Evolutionary conservation across 2,797 vertebrate species (phyloP).

Genomic region (Alauda arvensis): DNA sequence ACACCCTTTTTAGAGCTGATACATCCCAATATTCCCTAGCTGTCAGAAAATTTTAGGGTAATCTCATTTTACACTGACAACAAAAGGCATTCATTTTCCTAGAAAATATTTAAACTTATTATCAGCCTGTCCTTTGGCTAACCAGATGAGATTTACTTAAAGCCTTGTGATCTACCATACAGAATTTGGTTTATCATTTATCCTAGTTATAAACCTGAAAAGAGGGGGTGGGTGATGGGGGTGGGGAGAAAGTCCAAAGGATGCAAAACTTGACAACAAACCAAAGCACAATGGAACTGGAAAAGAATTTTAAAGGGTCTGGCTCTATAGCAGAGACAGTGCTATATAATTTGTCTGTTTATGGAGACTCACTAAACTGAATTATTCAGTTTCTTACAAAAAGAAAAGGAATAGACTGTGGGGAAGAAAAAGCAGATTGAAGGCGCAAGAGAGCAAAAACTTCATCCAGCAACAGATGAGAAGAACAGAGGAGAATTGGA

Average conservation of each 20-base stretch:
- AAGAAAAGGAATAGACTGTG: constrained; percentile 1
- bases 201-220: not conserved
- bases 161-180: constrained; percentile 20
- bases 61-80: constrained; percentile 53
- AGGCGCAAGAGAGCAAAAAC: constrained; percentile 38
- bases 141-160: constrained; percentile 41
- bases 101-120: constrained; percentile 36
- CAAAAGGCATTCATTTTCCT: constrained; percentile 55
- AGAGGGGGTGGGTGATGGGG: not conserved
- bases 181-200: constrained; percentile 43
- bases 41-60: constrained; percentile 4
- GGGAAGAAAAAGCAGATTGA: constrained; percentile 16
- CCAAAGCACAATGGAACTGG: constrained; percentile 14
- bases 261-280: constrained; percentile 3
- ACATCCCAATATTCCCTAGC: not conserved
- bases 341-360: constrained; percentile 38
- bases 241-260: not conserved
- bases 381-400: constrained; percentile 43
- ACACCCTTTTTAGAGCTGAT: not conserved
- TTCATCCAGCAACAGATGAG: constrained; percentile 27
- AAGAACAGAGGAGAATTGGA: constrained; percentile 29
- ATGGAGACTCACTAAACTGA: constrained; percentile 55
- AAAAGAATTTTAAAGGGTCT: constrained; percentile 45
- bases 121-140: constrained; percentile 45
- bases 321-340: constrained; percentile 32